These are phyloP conservation scores for Chinchilla lanigera DNA, from an alignment of 2,113 vertebrate genomes.

Conservation along the genomic window DNA sequence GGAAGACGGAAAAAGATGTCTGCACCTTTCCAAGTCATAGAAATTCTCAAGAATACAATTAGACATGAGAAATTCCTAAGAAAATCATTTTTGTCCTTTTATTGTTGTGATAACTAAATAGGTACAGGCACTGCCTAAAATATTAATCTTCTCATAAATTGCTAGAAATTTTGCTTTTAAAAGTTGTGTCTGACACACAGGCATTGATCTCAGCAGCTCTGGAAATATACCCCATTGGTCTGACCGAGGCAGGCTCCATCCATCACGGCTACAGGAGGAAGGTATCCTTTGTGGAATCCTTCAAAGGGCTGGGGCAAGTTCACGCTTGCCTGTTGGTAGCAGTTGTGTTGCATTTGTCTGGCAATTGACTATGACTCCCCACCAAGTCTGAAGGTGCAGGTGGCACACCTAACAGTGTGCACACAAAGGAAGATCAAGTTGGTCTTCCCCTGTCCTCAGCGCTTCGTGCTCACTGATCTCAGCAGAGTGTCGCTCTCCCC, in stretches of 20 bases:
- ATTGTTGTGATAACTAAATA: neutral
- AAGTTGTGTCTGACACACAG: constrained; percentile 3
- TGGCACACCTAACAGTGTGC: constrained; percentile 9
- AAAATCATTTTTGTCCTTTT: constrained; percentile 11
- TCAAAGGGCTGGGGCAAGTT: constrained; percentile 48
- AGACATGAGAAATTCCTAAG: neutral
- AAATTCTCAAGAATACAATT: neutral
- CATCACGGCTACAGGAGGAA: neutral
- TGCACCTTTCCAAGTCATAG: neutral
- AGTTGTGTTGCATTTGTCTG: constrained; percentile 57
- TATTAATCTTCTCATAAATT: constrained; percentile 56
- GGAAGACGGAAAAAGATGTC: neutral
- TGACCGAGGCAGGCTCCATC: constrained; percentile 8
- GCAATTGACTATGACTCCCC: constrained; percentile 69
- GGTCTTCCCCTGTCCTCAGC: constrained; percentile 54
- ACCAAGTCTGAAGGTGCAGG: constrained; percentile 68
- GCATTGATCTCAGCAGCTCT: constrained; percentile 62
- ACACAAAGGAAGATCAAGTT: constrained; percentile 73
- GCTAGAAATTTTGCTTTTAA: constrained; percentile 44
- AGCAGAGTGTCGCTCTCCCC: constrained; percentile 24
- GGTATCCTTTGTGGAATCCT: constrained; percentile 50
- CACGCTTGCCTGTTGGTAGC: constrained; percentile 34
- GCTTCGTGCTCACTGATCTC: constrained; percentile 66
- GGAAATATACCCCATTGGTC: constrained; percentile 29
- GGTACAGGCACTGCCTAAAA: neutral